Evolutionary conservation across 2,888 invertebrate genomes (phyloP).

Genomic region (Ophioninae sp.): DNA sequence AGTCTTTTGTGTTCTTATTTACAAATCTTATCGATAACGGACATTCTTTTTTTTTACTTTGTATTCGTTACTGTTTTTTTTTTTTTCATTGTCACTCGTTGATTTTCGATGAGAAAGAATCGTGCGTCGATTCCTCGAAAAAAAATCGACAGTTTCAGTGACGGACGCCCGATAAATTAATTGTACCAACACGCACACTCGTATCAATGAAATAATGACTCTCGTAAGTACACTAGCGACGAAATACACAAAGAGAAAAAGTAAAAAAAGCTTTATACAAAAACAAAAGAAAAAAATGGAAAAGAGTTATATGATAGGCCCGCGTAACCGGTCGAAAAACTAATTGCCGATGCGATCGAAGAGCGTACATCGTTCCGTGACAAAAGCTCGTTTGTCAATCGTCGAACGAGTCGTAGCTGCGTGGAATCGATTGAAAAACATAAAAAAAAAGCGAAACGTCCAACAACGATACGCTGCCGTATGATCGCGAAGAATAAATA

Average conservation of each 20-base stretch:
- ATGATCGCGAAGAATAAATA: constrained; percentile 17
- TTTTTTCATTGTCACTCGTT: constrained; percentile 10
- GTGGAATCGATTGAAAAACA: not conserved
- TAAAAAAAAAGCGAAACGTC: constrained; percentile 12
- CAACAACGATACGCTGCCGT: not conserved
- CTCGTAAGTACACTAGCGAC: constrained; percentile 28
- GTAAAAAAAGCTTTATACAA: not conserved
- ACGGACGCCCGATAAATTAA: constrained; percentile 40
- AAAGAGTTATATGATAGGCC: constrained; percentile 2
- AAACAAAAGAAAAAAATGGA: constrained; percentile 2
- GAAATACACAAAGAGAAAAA: not conserved
- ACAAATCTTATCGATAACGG: constrained; percentile 43
- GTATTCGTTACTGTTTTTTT: constrained; percentile 4
- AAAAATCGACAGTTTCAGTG: not conserved
- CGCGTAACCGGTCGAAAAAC: not conserved
- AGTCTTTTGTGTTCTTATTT: constrained; percentile 46
- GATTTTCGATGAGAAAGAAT: constrained; percentile 21
- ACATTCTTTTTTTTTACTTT: constrained; percentile 30
- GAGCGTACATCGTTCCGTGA: not conserved
- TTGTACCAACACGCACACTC: constrained; percentile 47
- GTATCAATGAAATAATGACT: constrained; percentile 15
- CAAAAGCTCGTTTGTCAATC: constrained; percentile 4
- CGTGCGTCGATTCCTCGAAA: constrained; percentile 5
- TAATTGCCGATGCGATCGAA: not conserved
- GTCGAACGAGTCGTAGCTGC: not conserved